A percentile compares a stretch with the other conserved stretches of the same genome.
Evolutionary conservation across 2,797 vertebrate genomes (phyloP).

Genomic region (Cyclura pinguis): DNA sequence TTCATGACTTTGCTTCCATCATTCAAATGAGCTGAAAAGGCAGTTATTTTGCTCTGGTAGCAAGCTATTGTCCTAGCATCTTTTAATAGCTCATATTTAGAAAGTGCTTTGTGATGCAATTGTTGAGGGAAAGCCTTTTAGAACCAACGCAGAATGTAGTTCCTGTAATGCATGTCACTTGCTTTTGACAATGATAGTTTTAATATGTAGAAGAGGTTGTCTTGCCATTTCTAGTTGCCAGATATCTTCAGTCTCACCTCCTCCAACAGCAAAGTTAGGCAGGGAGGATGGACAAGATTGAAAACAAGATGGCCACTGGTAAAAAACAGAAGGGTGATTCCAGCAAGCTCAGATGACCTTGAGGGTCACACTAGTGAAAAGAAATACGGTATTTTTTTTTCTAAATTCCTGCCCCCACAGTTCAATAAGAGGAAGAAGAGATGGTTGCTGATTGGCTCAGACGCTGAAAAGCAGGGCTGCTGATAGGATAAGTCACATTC

Average conservation of each 20-base stretch:
- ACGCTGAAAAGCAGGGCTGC: too few species aligned
- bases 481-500: too few species aligned
- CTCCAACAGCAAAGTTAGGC: neutral
- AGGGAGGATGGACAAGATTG: neutral
- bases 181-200: neutral
- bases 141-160: neutral
- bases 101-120: slow-evolving; percentile 2
- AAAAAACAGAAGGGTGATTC: neutral
- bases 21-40: slow-evolving; percentile 37
- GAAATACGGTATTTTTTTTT: too few species aligned
- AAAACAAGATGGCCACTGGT: neutral
- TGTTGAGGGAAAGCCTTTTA: neutral
- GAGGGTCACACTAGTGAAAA: neutral
- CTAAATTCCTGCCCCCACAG: too few species aligned
- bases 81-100: slow-evolving; percentile 19
- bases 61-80: neutral
- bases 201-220: neutral
- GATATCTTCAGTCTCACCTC: neutral
- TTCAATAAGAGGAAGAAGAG: too few species aligned
- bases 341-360: neutral
- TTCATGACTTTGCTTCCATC: slow-evolving; percentile 26
- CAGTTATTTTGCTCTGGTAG: slow-evolving; percentile 9
- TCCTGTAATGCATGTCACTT: neutral
- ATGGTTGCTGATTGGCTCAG: too few species aligned
- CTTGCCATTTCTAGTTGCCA: neutral